Base-by-base conservation (phyloP, 37 sponge, comb jelly and placozoan genomes). In the Amphimedon queenslandica region DNA sequence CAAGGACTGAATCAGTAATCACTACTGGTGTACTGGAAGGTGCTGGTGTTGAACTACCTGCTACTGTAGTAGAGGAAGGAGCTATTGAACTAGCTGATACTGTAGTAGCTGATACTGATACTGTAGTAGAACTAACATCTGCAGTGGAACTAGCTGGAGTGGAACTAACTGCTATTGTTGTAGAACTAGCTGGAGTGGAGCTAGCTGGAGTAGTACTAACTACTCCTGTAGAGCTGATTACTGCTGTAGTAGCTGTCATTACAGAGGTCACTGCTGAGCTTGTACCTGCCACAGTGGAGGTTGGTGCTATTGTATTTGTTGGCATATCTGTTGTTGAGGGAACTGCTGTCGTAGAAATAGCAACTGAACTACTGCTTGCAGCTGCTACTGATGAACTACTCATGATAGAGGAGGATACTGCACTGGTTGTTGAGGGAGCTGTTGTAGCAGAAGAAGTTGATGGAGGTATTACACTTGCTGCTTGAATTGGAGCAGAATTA, bases 361-460 rank as follows among this genome's bases (percentile, higher is more conserved):
- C 53, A 47, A 13, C 8, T 13, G 8, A 8, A 18, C 13, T 18
- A 47, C 13, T 47, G 13, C 13, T 18, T 18, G 53, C 13, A 18
- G 53, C 13, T 13, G 13, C 8, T 8, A 47, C 53, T 47, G 13
- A 8, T n/a, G 64, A 63, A 20, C 64, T 32, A 23, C 75, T 74
- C 34, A 27, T 42, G 36, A 37, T 31, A 5, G 57, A 37, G 23
- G 16, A 36, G 37, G 41, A 61, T 11, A 21, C 69, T 40, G 40
- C 5, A 57, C n/a, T 51, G 73, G 73, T 24, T 38, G 60, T 33
- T 40, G 37, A 37, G 37, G 75, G 24, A 5, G 8, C 64, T 24
- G 42, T 11, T 63, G 47, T 25, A 53, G 29, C 34, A 55, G 35
- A 5, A 27, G 28, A 11, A 10, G 6, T 29, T 31, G 38, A 28